Conservation (phyloP, 2,113 vertebrate species). For the Grantiella picta region DNA sequence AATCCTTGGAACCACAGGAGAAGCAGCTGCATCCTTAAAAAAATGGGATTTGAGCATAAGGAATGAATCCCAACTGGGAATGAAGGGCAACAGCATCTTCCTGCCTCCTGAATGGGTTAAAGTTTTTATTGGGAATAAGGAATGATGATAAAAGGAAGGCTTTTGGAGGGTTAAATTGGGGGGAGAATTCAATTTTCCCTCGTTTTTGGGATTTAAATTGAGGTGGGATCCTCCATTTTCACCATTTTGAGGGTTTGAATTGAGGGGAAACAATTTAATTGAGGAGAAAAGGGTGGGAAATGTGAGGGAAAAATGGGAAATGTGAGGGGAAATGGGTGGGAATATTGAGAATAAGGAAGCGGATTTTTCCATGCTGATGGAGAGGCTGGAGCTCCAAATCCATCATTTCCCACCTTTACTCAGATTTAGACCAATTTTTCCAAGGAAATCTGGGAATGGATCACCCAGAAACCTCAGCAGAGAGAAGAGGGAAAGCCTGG, state of each 20-base stretch:
- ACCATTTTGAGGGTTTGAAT: too few species aligned
- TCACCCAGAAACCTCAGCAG: background rate
- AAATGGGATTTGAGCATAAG: background rate
- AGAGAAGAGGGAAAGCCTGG: background rate
- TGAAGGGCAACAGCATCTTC: background rate
- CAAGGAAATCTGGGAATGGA: background rate
- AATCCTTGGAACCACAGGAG: too few species aligned
- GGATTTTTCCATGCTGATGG: background rate
- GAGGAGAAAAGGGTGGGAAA: too few species aligned
- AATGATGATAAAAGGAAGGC: too few species aligned
- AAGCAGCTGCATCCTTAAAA: background rate
- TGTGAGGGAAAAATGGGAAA: too few species aligned
- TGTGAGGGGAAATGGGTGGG: too few species aligned
- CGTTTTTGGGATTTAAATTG: too few species aligned
- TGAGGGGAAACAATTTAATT: too few species aligned
- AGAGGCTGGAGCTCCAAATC: background rate
- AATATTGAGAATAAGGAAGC: background rate
- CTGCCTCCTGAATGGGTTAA: background rate
- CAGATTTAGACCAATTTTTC: background rate
- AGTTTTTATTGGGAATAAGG: background rate
- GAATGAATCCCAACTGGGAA: background rate
- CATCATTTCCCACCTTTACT: too few species aligned
- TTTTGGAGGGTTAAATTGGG: too few species aligned
- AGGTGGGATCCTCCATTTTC: too few species aligned
- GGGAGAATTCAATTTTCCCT: too few species aligned